These are phyloP conservation scores for Dicrostonyx torquatus DNA, from an alignment of 2,797 vertebrate species.

Conservation along the genomic window DNA sequence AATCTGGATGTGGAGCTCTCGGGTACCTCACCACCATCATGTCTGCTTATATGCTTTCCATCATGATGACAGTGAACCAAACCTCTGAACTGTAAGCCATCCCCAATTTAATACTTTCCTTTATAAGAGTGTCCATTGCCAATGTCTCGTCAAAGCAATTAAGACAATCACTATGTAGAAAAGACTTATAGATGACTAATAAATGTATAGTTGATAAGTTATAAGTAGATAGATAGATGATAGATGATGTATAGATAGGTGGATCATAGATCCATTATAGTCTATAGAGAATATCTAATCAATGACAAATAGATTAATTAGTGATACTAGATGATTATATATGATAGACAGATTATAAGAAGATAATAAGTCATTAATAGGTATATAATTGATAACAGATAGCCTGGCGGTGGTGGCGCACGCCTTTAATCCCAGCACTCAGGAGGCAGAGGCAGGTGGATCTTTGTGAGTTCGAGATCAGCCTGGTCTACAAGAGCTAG, in stretches of 20 bases:
- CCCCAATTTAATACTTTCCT: not conserved
- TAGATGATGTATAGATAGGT: not conserved
- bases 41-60: not conserved
- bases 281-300: not conserved
- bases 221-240: not conserved
- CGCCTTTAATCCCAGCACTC: too few relatives aligned
- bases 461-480: too few relatives aligned
- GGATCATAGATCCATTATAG: not conserved
- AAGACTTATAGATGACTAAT: not conserved
- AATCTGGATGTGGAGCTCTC: not conserved
- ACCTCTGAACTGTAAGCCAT: not conserved
- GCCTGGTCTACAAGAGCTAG: too few relatives aligned
- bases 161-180: not conserved
- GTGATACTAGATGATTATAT: not conserved
- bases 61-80: not conserved
- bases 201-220: not conserved
- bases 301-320: not conserved
- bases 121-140: not conserved
- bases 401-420: too few relatives aligned
- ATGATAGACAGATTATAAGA: not conserved
- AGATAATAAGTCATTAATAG: not conserved
- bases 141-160: not conserved
- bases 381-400: not conserved
- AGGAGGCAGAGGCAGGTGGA: too few relatives aligned
- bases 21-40: not conserved